Percentiles rank a stretch among this genome's conserved stretches.
phyloP scores from a whole-genome alignment of 2,113 vertebrate species.

The Podilymbus podiceps region DNA sequence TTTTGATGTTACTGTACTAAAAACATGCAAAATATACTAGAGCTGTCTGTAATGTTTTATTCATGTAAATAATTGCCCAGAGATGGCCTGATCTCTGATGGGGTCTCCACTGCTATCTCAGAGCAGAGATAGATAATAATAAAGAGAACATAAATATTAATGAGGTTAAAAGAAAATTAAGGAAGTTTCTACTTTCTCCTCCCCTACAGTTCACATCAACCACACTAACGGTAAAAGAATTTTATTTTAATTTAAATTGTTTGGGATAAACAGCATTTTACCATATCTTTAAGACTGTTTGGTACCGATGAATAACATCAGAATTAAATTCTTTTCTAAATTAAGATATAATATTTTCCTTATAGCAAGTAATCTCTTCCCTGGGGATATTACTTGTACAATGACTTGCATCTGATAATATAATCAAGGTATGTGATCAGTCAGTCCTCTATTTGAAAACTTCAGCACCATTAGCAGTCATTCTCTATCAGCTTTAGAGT shows the following conservation, averaged over 20 bases:
- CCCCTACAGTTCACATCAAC: neutral
- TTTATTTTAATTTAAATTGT: neutral
- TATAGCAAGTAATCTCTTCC: neutral
- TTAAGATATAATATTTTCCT: neutral
- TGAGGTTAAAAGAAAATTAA: neutral
- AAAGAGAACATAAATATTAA: neutral
- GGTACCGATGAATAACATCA: neutral
- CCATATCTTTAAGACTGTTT: neutral
- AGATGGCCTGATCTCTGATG: neutral
- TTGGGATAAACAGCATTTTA: neutral
- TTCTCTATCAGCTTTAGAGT: neutral
- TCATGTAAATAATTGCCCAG: neutral
- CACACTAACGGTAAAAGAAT: neutral
- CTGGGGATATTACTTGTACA: neutral
- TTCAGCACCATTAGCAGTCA: neutral
- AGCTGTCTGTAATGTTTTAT: neutral
- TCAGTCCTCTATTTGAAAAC: neutral
- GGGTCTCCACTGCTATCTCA: neutral
- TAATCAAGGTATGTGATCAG: neutral
- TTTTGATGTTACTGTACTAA: neutral
- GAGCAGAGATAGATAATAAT: neutral
- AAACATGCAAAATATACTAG: neutral
- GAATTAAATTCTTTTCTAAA: neutral
- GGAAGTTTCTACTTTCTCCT: neutral
- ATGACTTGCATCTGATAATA: neutral